Evolutionary conservation across 2,888 invertebrate genomes (phyloP), one percentile per base, ranked within the genome.

Genomic region (Cryptus viduatorius): DNA sequence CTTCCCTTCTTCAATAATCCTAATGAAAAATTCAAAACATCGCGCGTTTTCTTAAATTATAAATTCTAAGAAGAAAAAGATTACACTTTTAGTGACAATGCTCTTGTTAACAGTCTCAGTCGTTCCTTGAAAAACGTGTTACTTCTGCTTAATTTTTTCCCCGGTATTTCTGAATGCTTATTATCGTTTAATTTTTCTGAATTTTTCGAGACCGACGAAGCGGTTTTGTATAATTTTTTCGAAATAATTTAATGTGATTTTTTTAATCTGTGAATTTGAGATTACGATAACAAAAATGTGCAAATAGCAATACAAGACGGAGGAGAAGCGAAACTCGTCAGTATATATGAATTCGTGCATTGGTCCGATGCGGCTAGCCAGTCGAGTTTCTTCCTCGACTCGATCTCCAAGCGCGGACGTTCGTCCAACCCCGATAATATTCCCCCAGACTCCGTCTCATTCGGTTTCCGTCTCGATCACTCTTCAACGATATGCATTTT

Each of bases 381-480:
- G n/a, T 31, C 75, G 64, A 64, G 65, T 50, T 19, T 64, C 64
- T 53, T 76, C 65, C 65, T 50, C 31, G 75, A 31, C 46, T 44
- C 46, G 78, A 69, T 69, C 59, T 59, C 69, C 56, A 69, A 69
- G 67, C 59, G 67, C 46, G 24, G 24, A 67, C 31, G 12, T 10
- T 24, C 69, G 19, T 53, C 44, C 61, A 69, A 69, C 59, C 59
- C 59, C 72, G 56, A 80, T 53, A 65, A 83, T 64, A 69, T 46
- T 68, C 67, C 19, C 64, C 67, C 69, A 12, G n/a, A 19, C 19
- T 42, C 7, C 48, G 61, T 61, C 31, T 5, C 37, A 29, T 61
- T 37, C 61, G 29, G 24, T 24, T 12, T 31, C 29, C 19, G 4
- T 19, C 31, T 64, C 64, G 14, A n/a, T 64, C 64, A 4, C 37